Evolutionary conservation across 2,797 vertebrate genomes (phyloP).

Genomic region (Hippocampus kuda): DNA sequence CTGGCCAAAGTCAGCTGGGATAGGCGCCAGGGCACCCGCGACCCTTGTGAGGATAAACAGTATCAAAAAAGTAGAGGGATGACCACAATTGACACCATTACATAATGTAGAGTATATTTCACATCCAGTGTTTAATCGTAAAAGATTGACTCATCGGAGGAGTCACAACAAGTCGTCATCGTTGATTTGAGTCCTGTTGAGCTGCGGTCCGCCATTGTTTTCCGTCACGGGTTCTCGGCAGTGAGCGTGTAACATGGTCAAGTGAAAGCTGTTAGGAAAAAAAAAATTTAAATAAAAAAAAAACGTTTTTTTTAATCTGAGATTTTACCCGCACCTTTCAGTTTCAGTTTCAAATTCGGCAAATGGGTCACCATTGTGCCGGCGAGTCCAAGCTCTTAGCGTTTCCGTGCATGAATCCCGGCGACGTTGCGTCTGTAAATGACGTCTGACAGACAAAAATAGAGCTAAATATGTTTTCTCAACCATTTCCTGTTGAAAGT

Average conservation of each 20-base stretch:
- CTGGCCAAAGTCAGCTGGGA: too few relatives aligned
- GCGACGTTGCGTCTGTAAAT: conserved; percentile 73
- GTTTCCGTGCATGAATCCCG: conserved; percentile 62
- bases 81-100: neutral
- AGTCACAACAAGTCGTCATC: conserved; percentile 32
- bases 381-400: conserved; percentile 41
- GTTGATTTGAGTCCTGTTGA: conserved; percentile 42
- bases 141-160: neutral
- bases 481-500: neutral
- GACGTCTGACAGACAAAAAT: conserved; percentile 56
- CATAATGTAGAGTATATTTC: neutral
- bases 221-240: neutral
- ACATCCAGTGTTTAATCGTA: neutral
- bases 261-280: conserved; percentile 48
- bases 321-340: neutral
- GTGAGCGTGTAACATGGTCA: neutral
- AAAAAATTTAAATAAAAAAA: neutral
- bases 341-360: neutral
- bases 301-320: neutral
- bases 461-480: neutral
- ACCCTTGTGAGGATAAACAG: too few relatives aligned
- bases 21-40: too few relatives aligned
- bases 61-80: too few relatives aligned
- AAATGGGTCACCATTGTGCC: conserved; percentile 73
- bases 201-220: neutral